Evolutionary conservation across 2,888 invertebrate species (phyloP), one percentile per base, ranked within the genome.

Genomic region (Himalopsyche kuldschensis): DNA sequence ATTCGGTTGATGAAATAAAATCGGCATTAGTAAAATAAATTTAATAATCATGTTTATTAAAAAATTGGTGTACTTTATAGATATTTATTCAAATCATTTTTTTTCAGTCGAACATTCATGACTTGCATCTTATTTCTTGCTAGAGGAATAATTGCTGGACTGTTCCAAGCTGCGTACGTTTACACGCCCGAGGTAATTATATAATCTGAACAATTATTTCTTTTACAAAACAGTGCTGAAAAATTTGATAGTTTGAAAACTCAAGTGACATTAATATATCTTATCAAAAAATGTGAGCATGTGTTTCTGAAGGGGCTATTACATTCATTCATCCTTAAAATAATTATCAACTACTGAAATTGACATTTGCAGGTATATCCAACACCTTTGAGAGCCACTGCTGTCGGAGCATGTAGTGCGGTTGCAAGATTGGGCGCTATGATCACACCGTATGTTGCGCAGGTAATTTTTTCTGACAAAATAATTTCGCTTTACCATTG

Each of bases 161-260:
- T 98, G 1, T 98, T 98, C 89, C 98, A 98, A 92, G 97, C 97
- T 0, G 97, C 97, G 0, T 98, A 98, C 88, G 97, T 98, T 5
- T 98, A 98, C 88, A 98, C 98, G 6, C 98, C 98, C 8, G 98
- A 98, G 93, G 91, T 91, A 88, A 88, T 31, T 78, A 17, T 78
- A 11, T 35, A 77, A 27, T 76, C 3, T 30, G 2, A 20, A 30
- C 20, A 4, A 11, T 15, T 8, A 76, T 1, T 76, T 76, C 3
- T 76, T 69, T 30, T 69, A 69, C 15, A 8, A 20, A 69, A 4
- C 4, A 69, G 10, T n/a, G n/a, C 17, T 5, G 24, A 15, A 20
- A 69, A n/a, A 15, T 69, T 69, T 30, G 3, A 4, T 69, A 11
- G n/a, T 63, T 11, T n/a, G 11, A 10, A 63, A 17, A 11, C 30